Evolutionary conservation across 2,113 vertebrate species (phyloP), one percentile per base, ranked within the genome.

Genomic region (Chamaea fasciata): DNA sequence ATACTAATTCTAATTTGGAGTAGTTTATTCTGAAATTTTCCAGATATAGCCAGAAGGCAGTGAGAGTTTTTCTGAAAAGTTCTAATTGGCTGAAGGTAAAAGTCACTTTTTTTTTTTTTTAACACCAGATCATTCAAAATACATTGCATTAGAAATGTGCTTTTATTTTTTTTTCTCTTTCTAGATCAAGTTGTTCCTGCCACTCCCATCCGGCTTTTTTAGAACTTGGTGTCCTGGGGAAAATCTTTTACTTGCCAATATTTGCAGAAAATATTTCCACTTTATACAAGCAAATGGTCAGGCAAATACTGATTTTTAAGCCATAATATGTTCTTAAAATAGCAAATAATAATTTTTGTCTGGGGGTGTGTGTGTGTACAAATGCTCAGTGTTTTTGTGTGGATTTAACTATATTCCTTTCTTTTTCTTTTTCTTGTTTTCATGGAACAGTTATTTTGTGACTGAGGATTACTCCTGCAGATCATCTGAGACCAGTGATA

Each of bases 331-430:
- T 23, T 68, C 92, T 68, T 18, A 21, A 93, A 74, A 41, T 14
- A 9, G 2, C 33, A 75, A 62, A 62, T 30, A 46, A 37, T 26
- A 3, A 2, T 35, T 81, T 79, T 17, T 67, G 1, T 3, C 55
- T 55, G 6, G 2, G 2, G 55, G 6, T 10, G 7, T 11, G 4
- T 33, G 7, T 0, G 0, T 11, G 4, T 28, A 22, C 12, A 57
- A 21, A 11, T 22, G 8, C 42, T 56, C n/a, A 35, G 6, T 6
- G 2, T 7, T 26, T 56, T 9, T 35, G 5, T 8, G 31, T 46
- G 46, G 22, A 23, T 62, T 86, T 65, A n/a, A n/a, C 2, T 7
- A 3, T 0, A 0, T 47, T 10, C 7, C n/a, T 83, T 23, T 13
- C 16, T 50, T 82, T 62, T 75, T 6, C 3, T 44, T 56, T 52